Evolutionary conservation across 2,113 vertebrate genomes (phyloP).

Genomic region (Anarrhichthys ocellatus): DNA sequence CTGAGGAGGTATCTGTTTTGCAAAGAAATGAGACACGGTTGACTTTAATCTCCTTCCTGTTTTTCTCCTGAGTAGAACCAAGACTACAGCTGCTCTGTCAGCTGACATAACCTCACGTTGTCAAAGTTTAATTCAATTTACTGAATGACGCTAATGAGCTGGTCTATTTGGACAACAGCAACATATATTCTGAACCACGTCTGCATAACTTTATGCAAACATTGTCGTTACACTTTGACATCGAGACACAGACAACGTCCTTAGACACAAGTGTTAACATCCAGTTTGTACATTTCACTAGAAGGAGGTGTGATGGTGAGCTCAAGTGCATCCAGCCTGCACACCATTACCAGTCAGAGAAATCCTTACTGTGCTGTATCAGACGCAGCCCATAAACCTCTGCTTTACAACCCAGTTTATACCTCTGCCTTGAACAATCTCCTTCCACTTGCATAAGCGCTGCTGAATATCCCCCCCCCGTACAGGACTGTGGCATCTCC

Average conservation of each 20-base stretch:
- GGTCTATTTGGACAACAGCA: slow-evolving; percentile 49
- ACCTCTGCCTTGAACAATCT: slow-evolving; percentile 37
- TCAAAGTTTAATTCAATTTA: slow-evolving; percentile 64
- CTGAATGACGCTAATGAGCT: slow-evolving; percentile 67
- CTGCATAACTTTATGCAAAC: slow-evolving; percentile 20
- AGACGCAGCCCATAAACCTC: slow-evolving; percentile 69
- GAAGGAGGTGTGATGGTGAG: neutral
- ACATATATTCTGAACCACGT: slow-evolving; percentile 13
- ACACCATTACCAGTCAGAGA: slow-evolving; percentile 38
- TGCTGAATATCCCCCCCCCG: slow-evolving; percentile 15
- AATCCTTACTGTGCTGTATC: slow-evolving; percentile 60
- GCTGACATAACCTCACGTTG: slow-evolving; percentile 67
- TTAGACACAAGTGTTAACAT: neutral
- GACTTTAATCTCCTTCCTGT: slow-evolving; percentile 12
- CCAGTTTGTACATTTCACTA: slow-evolving; percentile 5
- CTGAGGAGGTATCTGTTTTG: slow-evolving; percentile 25
- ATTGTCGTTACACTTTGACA: slow-evolving; percentile 18
- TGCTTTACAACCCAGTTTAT: slow-evolving; percentile 69
- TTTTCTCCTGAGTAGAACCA: slow-evolving; percentile 14
- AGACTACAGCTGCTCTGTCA: slow-evolving; percentile 49
- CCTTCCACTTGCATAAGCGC: slow-evolving; percentile 51
- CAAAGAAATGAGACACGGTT: slow-evolving; percentile 31
- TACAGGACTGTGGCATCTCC: slow-evolving; percentile 12
- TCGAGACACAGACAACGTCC: neutral
- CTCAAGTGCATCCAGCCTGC: slow-evolving; percentile 36